Base-by-base conservation (phyloP, 2,888 invertebrate genomes). In the Spatulosminthurus flaviceps region DNA sequence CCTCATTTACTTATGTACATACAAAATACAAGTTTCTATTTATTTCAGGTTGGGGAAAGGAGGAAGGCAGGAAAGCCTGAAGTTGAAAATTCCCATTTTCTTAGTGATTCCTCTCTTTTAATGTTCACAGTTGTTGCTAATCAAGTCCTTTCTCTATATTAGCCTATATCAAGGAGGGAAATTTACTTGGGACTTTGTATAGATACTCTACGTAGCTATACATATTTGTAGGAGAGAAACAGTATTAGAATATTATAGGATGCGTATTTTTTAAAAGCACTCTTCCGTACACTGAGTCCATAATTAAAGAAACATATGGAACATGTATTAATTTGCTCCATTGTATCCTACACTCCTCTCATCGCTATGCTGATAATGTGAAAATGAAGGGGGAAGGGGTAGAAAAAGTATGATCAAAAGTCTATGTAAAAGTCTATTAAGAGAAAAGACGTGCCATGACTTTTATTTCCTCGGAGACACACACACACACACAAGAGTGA, bases 401-500 rank as follows among this genome's bases (percentile, higher is more conserved):
- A 51, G 51, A 51, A 51, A 51, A 51, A 51, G 9, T n/a, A 51
- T 51, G 51, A 51, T 51, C 51, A 51, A n/a, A n/a, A 51, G 51
- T 51, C 9, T 51, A 51, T 51, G 51, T 51, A 51, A 51, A 51
- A 51, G 51, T 51, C 51, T 51, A 51, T 51, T 51, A 51, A 51
- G 51, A 51, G 51, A 51, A 51, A 51, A n/a, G 51, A 51, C 24
- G 26, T 43, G 72, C 29, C 21, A 72, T 22, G 24, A 24, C 51
- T 72, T 43, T 72, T 28, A 51, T 72, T 72, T 24, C 72, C 72
- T 74, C 43, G 51, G 29, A 60, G 74, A 60, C 74, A 29, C 29
- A n/a, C n/a, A n/a, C n/a, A n/a, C n/a, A n/a, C n/a, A n/a, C n/a
- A n/a, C n/a, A n/a, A n/a, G n/a, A n/a, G n/a, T n/a, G n/a, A n/a